phyloP scores from a whole-genome alignment of 2,888 invertebrate species.

The Scaptomyza caliginosa region DNA sequence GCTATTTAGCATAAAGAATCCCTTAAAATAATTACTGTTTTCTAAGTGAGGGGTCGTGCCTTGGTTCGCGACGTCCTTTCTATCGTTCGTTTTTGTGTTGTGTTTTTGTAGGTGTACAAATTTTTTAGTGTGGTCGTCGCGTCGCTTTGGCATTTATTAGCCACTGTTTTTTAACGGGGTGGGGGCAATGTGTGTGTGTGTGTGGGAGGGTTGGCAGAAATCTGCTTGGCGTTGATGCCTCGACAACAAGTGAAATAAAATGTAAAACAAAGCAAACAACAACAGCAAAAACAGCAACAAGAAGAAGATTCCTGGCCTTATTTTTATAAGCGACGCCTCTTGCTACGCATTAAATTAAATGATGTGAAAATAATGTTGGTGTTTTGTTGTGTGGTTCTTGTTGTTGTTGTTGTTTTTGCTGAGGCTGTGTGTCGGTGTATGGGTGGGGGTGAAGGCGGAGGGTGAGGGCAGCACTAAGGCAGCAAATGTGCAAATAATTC shows the following conservation, averaged over 20 bases:
- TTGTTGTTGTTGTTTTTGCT: conserved; percentile 22
- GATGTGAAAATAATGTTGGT: conserved; percentile 81
- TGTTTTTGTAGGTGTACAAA: conserved; percentile 46
- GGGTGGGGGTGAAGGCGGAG: conserved; percentile 10
- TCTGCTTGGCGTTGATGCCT: conserved; percentile 13
- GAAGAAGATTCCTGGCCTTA: conserved; percentile 26
- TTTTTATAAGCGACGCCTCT: conserved; percentile 34
- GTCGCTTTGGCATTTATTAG: conserved; percentile 70
- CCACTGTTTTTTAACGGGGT: conserved; percentile 24
- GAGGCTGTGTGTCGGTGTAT: conserved; percentile 11
- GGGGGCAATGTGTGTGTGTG: not conserved
- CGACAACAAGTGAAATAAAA: conserved; percentile 68
- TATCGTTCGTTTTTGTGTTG: not conserved
- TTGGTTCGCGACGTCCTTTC: conserved; percentile 2
- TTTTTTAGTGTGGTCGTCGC: conserved; percentile 65
- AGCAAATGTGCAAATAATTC: conserved; percentile 71
- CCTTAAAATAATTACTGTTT: conserved; percentile 80
- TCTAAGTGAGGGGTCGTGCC: conserved; percentile 39
- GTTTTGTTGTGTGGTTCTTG: conserved; percentile 36
- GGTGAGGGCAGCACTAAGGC: conserved; percentile 36
- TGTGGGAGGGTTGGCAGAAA: not conserved
- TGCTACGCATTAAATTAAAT: conserved; percentile 80
- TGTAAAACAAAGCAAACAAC: conserved; percentile 55
- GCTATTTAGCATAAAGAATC: conserved; percentile 78
- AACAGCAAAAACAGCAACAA: not conserved